Percentiles rank a stretch among this genome's conserved stretches.
Evolutionary conservation across 2,888 invertebrate genomes (phyloP).

Genomic region (Drosophila parthenogenetica): DNA sequence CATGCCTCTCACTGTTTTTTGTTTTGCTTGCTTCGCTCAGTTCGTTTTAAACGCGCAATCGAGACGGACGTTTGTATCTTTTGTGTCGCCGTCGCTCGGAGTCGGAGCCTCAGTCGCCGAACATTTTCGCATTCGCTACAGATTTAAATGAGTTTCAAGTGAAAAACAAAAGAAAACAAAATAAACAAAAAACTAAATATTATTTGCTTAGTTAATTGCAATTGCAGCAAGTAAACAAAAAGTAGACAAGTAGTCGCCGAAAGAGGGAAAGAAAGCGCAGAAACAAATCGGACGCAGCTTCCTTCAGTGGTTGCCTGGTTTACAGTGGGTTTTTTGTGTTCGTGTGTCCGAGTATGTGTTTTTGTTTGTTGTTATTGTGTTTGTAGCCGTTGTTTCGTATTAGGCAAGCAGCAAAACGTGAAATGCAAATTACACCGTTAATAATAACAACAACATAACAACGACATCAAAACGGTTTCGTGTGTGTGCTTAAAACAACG

Average conservation of each 20-base stretch:
- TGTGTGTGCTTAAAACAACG: slow-evolving; percentile 48
- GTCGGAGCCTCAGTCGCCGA: slow-evolving; percentile 53
- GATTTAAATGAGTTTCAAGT: slow-evolving; percentile 44
- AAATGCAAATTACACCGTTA: slow-evolving; percentile 69
- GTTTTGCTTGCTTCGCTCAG: slow-evolving; percentile 44
- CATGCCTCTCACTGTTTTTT: slow-evolving; percentile 33
- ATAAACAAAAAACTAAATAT: slow-evolving; percentile 14
- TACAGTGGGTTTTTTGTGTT: background rate
- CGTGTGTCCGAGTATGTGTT: slow-evolving; percentile 28
- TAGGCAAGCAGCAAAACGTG: slow-evolving; percentile 74
- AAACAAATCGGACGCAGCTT: slow-evolving; percentile 48
- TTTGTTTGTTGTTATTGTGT: slow-evolving; percentile 60
- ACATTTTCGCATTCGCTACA: slow-evolving; percentile 38
- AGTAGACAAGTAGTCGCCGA: slow-evolving; percentile 8
- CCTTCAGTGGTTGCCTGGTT: slow-evolving; percentile 29
- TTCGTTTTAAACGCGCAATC: slow-evolving; percentile 57
- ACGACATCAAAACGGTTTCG: slow-evolving; percentile 57
- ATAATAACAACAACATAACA: slow-evolving; percentile 33
- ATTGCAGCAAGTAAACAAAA: slow-evolving; percentile 30
- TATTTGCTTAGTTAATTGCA: slow-evolving; percentile 47
- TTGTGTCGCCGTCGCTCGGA: slow-evolving; percentile 65
- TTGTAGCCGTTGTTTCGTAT: slow-evolving; percentile 62
- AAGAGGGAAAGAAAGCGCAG: slow-evolving; percentile 10
- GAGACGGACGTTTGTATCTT: slow-evolving; percentile 54
- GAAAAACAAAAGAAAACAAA: slow-evolving; percentile 26